A percentile compares a stretch with the other conserved stretches of the same genome.
Evolutionary conservation across 2,888 invertebrate species (phyloP).

Genomic region (Serrognathus titanus): DNA sequence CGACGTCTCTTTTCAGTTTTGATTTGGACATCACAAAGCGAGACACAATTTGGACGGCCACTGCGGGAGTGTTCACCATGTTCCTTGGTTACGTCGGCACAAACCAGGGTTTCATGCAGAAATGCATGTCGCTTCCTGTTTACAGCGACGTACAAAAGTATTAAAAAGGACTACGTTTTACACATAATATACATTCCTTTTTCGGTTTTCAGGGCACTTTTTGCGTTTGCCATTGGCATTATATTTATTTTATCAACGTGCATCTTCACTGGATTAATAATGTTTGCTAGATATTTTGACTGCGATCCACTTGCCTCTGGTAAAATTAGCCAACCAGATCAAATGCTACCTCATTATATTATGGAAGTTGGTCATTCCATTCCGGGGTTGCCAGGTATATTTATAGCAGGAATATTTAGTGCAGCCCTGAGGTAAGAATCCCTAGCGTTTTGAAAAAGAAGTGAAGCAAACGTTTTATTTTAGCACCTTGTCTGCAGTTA

Average conservation of each 20-base stretch:
- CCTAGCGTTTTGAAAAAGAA: background rate
- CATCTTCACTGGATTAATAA: constrained; percentile 57
- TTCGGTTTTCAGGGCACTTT: constrained; percentile 13
- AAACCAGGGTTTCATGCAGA: constrained; percentile 58
- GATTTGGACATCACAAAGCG: constrained; percentile 58
- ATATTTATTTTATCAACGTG: constrained; percentile 56
- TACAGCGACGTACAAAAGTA: constrained; percentile 54
- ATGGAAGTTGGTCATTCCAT: constrained; percentile 64
- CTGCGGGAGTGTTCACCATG: constrained; percentile 53
- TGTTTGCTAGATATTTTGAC: constrained; percentile 62
- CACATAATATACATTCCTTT: background rate
- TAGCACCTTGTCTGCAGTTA: constrained; percentile 60
- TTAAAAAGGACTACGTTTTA: background rate
- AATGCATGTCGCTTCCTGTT: constrained; percentile 58
- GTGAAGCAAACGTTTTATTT: constrained; percentile 25
- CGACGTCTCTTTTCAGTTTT: constrained; percentile 49
- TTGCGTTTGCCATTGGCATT: constrained; percentile 46
- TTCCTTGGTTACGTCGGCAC: constrained; percentile 55
- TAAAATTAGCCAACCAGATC: constrained; percentile 55
- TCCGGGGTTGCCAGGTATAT: constrained; percentile 71
- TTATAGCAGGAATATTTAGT: constrained; percentile 71
- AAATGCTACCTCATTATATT: constrained; percentile 65
- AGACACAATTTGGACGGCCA: constrained; percentile 61
- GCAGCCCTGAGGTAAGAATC: constrained; percentile 60
- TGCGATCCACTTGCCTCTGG: constrained; percentile 64